Evolutionary conservation across 53 echinoderm and acorn worm genomes (phyloP).

Genomic region (Echinarachnius parma): DNA sequence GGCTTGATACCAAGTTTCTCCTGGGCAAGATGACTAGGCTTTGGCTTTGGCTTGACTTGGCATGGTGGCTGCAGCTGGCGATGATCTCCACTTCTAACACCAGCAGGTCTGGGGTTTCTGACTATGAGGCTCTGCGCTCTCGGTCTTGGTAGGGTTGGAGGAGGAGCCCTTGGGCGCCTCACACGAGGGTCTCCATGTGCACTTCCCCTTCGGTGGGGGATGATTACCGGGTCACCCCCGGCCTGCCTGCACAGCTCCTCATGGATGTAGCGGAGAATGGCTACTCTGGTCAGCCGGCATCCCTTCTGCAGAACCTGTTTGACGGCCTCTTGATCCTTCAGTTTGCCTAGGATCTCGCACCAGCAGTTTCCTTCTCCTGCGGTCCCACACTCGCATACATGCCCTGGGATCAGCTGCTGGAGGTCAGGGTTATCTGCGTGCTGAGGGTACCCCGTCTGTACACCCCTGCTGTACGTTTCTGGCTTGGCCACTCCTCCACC

Average conservation of each 20-base stretch:
- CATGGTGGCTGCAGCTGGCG: background rate
- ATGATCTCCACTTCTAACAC: slow-evolving; percentile 3
- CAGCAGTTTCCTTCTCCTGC: slow-evolving; percentile 38
- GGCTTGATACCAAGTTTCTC: background rate
- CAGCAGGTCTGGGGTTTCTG: slow-evolving; percentile 15
- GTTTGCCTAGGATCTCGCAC: slow-evolving; percentile 34
- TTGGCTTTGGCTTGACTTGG: slow-evolving; percentile 31
- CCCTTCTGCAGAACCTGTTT: slow-evolving; percentile 39
- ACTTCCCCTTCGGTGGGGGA: slow-evolving; percentile 29
- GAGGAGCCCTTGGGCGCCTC: slow-evolving; percentile 15
- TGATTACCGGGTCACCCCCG: slow-evolving; percentile 27
- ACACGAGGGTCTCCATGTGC: slow-evolving; percentile 35
- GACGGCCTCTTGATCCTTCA: slow-evolving; percentile 28
- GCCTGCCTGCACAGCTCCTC: slow-evolving; percentile 37
- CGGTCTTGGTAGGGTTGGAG: slow-evolving; percentile 41
- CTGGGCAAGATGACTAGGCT: slow-evolving; percentile 1
- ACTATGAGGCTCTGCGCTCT: slow-evolving; percentile 37
- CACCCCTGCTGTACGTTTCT: slow-evolving; percentile 38
- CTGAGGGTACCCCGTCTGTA: slow-evolving; percentile 25
- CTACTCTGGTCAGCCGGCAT: slow-evolving; percentile 19
- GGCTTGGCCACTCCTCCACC: slow-evolving; percentile 8
- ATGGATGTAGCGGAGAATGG: slow-evolving; percentile 34
- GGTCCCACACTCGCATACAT: slow-evolving; percentile 33
- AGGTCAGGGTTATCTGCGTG: background rate
- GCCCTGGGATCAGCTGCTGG: slow-evolving; percentile 9